Percentiles rank a stretch among this genome's conserved stretches.
Conservation (phyloP, 2,113 vertebrate genomes). For the Pionites leucogaster region DNA sequence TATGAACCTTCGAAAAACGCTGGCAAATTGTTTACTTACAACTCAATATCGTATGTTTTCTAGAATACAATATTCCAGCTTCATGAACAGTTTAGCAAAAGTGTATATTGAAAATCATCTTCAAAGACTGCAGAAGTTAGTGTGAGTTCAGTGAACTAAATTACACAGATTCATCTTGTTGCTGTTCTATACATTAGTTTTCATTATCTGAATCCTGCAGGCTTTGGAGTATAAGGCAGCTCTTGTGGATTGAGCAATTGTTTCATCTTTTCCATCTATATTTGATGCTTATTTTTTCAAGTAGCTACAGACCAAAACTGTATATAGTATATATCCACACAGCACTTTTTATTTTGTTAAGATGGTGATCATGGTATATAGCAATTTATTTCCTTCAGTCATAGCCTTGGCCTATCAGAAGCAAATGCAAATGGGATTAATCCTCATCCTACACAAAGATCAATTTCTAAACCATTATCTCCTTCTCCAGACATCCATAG, state of each 20-base stretch:
- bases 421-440: constrained; percentile 1
- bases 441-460: neutral
- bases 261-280: neutral
- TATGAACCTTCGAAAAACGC: neutral
- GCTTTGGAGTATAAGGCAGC: neutral
- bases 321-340: neutral
- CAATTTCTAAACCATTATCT: neutral
- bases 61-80: neutral
- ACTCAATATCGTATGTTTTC: neutral
- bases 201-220: neutral
- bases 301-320: neutral
- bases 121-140: neutral
- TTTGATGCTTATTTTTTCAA: neutral
- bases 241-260: neutral
- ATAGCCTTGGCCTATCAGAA: neutral
- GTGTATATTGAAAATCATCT: neutral
- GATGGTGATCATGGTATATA: neutral
- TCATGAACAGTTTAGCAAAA: neutral
- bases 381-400: neutral
- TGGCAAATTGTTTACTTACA: neutral
- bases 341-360: neutral
- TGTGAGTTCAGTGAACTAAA: neutral
- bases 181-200: neutral
- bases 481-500: neutral
- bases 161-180: neutral